Conservation (phyloP, 2,113 vertebrate species). For the Hiodon alosoides region DNA sequence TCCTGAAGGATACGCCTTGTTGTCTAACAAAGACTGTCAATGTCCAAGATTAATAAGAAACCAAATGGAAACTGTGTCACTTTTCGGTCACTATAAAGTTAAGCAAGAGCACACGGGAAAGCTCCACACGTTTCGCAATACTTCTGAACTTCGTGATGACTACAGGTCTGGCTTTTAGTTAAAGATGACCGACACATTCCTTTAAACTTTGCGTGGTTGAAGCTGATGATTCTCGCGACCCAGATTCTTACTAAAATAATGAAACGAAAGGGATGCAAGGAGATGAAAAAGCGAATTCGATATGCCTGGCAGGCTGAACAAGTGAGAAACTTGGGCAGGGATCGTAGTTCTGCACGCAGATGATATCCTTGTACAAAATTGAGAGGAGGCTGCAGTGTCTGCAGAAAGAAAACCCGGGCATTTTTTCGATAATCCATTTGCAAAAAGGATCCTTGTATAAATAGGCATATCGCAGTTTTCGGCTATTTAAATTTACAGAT, state of each 20-base stretch:
- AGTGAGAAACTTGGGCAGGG: neutral
- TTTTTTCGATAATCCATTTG: no score
- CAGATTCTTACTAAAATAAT: neutral
- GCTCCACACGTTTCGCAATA: constrained; percentile 48
- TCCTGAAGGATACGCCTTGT: constrained; percentile 93
- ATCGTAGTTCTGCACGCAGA: neutral
- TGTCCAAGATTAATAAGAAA: constrained; percentile 99
- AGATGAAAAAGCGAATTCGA: neutral
- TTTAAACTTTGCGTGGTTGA: neutral
- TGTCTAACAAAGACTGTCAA: constrained; percentile 99
- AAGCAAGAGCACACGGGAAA: constrained; percentile 65
- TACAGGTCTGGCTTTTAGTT: constrained; percentile 45
- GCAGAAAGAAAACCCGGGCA: no score
- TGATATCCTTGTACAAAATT: no score
- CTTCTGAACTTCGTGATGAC: constrained; percentile 55
- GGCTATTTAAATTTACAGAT: no score
- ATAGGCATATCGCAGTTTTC: no score
- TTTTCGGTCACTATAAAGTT: constrained; percentile 94
- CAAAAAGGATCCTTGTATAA: no score
- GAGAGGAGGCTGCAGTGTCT: no score
- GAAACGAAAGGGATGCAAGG: neutral
- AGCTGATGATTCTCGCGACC: neutral
- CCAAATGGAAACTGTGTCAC: constrained; percentile 97
- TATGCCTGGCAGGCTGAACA: neutral
- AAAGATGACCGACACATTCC: no score